Percentiles rank a stretch among this genome's conserved stretches.
Conservation (phyloP, 1,140 invertebrate genomes). For the Marisa cornuarietis region DNA sequence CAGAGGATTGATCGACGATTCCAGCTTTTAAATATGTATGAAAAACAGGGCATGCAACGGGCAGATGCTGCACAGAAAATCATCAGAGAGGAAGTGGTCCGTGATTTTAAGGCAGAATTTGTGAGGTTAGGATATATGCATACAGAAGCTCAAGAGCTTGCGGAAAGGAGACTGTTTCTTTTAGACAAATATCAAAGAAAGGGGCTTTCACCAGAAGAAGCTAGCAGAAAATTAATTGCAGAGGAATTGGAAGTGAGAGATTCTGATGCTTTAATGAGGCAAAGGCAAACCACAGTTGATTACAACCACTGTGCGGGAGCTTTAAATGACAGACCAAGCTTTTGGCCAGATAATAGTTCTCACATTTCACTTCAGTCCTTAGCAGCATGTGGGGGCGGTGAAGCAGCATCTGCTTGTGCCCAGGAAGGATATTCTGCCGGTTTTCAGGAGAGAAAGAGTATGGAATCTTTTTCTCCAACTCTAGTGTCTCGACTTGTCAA, state of each 20-base stretch:
- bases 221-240: constrained; percentile 3
- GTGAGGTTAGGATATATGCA: not conserved
- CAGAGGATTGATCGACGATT: constrained; percentile 9
- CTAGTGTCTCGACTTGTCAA: no score
- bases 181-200: not conserved
- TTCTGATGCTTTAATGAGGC: not conserved
- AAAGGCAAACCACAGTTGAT: not conserved
- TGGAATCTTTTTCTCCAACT: no score
- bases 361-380: not conserved
- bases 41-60: not conserved
- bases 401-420: not conserved
- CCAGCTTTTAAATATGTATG: constrained; percentile 1
- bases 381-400: not conserved
- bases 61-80: constrained; percentile 10
- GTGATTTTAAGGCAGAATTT: constrained; percentile 14
- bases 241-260: not conserved
- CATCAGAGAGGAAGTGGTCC: constrained; percentile 11
- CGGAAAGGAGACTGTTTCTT: constrained; percentile 6
- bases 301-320: not conserved
- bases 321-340: not conserved
- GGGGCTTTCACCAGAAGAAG: constrained; percentile 5
- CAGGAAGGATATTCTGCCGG: no score
- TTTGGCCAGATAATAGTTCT: no score
- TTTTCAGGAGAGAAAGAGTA: no score
- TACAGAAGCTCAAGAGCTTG: constrained; percentile 6